phyloP scores from a whole-genome alignment of 2,797 vertebrate genomes.

The Neoniphon sammara region DNA sequence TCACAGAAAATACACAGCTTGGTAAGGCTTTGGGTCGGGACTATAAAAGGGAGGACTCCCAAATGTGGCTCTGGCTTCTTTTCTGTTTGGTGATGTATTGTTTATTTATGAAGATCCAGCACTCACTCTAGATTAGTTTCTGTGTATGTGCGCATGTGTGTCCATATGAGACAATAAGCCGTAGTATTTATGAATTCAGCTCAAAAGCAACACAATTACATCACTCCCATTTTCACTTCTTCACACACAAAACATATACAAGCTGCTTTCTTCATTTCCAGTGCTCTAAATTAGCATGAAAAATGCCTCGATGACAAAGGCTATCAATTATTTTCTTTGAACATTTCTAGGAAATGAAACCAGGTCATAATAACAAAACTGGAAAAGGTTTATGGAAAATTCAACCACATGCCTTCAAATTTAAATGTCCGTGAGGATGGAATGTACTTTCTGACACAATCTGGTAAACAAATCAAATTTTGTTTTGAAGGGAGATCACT shows the following conservation, averaged over 20 bases:
- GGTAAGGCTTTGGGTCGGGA: background rate
- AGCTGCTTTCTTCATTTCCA: too few relatives aligned
- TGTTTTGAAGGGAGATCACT: background rate
- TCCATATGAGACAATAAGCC: background rate
- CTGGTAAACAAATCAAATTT: constrained; percentile 18
- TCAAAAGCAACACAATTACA: background rate
- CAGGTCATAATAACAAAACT: constrained; percentile 14
- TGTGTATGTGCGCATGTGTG: background rate
- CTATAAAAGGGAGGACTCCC: background rate
- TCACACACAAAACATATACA: background rate
- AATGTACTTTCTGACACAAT: constrained; percentile 29
- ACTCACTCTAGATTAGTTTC: too few relatives aligned
- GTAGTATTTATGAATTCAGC: background rate
- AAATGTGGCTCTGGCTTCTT: background rate
- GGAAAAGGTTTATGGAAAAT: constrained; percentile 29
- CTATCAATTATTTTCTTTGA: background rate
- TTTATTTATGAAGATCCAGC: background rate
- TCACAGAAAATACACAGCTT: background rate
- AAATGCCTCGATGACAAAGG: too few relatives aligned
- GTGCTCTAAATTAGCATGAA: too few relatives aligned
- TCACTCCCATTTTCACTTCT: background rate
- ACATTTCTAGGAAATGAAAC: constrained; percentile 2
- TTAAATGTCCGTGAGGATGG: constrained; percentile 19
- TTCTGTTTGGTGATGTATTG: background rate
- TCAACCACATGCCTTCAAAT: constrained; percentile 11